Percentiles rank a stretch among this genome's conserved stretches.
Evolutionary conservation across 2,113 vertebrate genomes (phyloP).

Genomic region (Oncorhynchus tshawytscha): DNA sequence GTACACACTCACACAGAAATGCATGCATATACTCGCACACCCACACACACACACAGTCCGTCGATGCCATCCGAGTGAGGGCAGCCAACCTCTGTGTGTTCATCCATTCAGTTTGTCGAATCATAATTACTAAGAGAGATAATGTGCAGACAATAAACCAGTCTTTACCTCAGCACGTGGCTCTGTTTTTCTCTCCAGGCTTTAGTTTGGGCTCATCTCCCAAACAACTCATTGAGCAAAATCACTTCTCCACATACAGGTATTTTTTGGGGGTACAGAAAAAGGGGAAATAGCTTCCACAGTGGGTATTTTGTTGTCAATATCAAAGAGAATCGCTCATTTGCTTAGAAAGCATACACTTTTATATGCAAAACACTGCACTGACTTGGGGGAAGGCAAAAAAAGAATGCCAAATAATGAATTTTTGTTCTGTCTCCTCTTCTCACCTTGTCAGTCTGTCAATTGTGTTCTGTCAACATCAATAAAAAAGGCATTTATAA

Average conservation of each 20-base stretch:
- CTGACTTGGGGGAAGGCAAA: slow-evolving; percentile 18
- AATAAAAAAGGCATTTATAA: slow-evolving; percentile 28
- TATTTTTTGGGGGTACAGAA: not conserved
- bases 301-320: not conserved
- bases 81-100: slow-evolving; percentile 8
- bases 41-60: not conserved
- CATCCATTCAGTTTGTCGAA: not conserved
- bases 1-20: slow-evolving; percentile 11
- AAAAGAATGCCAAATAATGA: slow-evolving; percentile 32
- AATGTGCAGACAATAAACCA: slow-evolving; percentile 40
- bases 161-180: not conserved
- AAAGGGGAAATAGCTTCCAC: slow-evolving; percentile 1
- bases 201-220: slow-evolving; percentile 25
- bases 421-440: slow-evolving; percentile 35
- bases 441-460: not conserved
- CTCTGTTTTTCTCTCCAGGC: slow-evolving; percentile 11
- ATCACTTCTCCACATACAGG: not conserved
- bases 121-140: slow-evolving; percentile 39
- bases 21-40: not conserved
- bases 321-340: not conserved
- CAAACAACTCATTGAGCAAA: slow-evolving; percentile 25
- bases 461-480: slow-evolving; percentile 30
- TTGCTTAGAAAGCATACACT: no score
- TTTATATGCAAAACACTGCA: not conserved
- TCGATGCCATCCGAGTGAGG: not conserved